phyloP scores from a whole-genome alignment of 2,113 vertebrate species.

The Onychostoma macrolepis region DNA sequence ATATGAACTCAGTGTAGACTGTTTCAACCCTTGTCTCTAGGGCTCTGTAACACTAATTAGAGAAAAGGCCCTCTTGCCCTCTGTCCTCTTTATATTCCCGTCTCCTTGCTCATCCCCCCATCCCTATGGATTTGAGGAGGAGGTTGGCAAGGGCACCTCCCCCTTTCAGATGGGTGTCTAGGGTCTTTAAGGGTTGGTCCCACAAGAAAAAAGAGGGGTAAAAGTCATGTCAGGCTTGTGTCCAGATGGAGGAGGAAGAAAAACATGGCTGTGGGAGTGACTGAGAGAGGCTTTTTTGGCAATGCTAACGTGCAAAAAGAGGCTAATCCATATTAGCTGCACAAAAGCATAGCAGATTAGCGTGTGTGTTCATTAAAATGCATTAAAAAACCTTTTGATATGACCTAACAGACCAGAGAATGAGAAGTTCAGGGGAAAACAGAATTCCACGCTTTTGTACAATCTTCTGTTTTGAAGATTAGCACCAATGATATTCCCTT shows the following conservation, averaged over 20 bases:
- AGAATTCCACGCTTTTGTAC: background rate
- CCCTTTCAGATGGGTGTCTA: constrained; percentile 59
- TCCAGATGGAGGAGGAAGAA: constrained; percentile 68
- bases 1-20: constrained; percentile 68
- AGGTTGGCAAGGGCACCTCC: constrained; percentile 58
- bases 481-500: background rate
- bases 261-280: constrained; percentile 52
- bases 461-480: background rate
- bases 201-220: constrained; percentile 62
- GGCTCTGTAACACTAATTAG: constrained; percentile 75
- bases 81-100: constrained; percentile 60
- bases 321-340: constrained; percentile 77
- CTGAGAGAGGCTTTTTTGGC: constrained; percentile 74
- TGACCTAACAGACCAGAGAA: constrained; percentile 7
- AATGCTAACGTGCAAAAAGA: constrained; percentile 68
- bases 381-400: constrained; percentile 15
- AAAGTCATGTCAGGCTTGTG: constrained; percentile 71
- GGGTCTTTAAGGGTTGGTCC: constrained; percentile 63
- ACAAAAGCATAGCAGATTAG: constrained; percentile 72
- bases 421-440: background rate
- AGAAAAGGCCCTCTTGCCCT: constrained; percentile 71
- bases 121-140: constrained; percentile 52
- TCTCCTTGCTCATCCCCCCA: constrained; percentile 42
- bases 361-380: constrained; percentile 70
- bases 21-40: constrained; percentile 66